Evolutionary conservation across 2,113 vertebrate species (phyloP), one percentile per base, ranked within the genome.

Genomic region (Boulengeromyrus knoepffleri): DNA sequence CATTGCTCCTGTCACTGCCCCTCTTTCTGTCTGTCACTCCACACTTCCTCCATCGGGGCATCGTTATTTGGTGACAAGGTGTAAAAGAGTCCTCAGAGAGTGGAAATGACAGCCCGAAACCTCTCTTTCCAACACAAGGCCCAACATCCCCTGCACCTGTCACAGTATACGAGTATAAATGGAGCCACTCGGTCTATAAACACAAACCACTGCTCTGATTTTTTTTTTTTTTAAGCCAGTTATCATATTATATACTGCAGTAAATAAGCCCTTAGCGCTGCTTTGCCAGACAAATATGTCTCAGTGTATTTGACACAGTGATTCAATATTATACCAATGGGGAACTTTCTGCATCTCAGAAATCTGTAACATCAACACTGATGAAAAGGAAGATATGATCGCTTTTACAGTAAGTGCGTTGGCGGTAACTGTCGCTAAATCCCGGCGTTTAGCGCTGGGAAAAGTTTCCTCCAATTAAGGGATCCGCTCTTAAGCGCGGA

Each of bases 201-300:
- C 94, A 90, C 91, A 90, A 91, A 91, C 92, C 92, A 91, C 91
- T 90, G 91, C 93, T 92, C 94, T 94, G 95, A 94, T 93, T 66
- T 62, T 62, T 46, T 94, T 92, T 93, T 47, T 77, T 42, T 42
- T 42, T 13, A 89, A 80, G 74, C 52, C 84, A 93, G 91, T 89
- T 90, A 93, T 93, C 89, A 89, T 92, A 92, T 93, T 93, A 91
- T 91, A 90, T 58, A 90, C 66, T 86, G 15, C 90, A 89, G 90
- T 89, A 91, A 90, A 89, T 88, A 91, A 91, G 89, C 89, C 91
- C 88, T 89, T 77, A 93, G 92, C 91, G 89, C 50, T 74, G 58
- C 45, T 17, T 49, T 91, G 92, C 92, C 91, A 93, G 90, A 93
- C 89, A 91, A 93, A 93, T 94, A 47, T 90, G 42, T 49, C 88